Conservation (phyloP, 1,140 invertebrate species). For the Trichogramma pretiosum region DNA sequence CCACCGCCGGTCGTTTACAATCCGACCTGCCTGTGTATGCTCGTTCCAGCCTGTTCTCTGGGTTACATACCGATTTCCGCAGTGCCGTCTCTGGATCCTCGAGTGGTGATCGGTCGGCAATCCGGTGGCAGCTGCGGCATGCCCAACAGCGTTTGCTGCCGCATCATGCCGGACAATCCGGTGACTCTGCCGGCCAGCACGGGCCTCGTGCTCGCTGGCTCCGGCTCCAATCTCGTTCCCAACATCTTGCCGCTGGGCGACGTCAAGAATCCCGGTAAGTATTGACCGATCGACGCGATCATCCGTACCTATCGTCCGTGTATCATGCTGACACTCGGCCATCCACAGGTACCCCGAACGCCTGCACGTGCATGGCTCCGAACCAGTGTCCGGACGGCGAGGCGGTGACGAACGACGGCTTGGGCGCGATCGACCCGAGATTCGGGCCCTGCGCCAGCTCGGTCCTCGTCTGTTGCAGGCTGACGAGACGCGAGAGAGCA, state of each 20-base stretch:
- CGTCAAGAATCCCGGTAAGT: constrained; percentile 13
- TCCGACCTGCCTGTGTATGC: constrained; percentile 2
- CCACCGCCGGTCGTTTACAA: not conserved
- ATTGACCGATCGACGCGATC: not conserved
- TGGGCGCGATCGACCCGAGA: constrained; percentile 32
- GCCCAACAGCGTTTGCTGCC: not conserved
- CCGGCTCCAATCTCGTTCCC: not conserved
- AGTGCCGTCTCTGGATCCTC: constrained; percentile 20
- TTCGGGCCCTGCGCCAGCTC: constrained; percentile 28
- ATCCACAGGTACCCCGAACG: constrained; percentile 26
- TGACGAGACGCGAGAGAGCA: constrained; percentile 6
- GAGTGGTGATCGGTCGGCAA: constrained; percentile 19
- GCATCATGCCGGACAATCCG: constrained; percentile 8
- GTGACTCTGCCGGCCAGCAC: not conserved
- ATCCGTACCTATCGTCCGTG: not conserved
- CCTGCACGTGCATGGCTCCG: constrained; percentile 30
- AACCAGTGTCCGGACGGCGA: constrained; percentile 25
- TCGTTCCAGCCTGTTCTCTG: not conserved
- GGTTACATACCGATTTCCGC: constrained; percentile 8
- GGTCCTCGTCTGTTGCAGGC: constrained; percentile 33
- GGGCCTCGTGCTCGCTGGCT: not conserved
- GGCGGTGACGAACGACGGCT: constrained; percentile 22
- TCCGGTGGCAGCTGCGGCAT: not conserved
- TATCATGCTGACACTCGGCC: constrained; percentile 13
- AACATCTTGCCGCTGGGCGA: not conserved